Base-by-base conservation (phyloP, 1,140 invertebrate species). In the Belonocnema kinseyi region DNA sequence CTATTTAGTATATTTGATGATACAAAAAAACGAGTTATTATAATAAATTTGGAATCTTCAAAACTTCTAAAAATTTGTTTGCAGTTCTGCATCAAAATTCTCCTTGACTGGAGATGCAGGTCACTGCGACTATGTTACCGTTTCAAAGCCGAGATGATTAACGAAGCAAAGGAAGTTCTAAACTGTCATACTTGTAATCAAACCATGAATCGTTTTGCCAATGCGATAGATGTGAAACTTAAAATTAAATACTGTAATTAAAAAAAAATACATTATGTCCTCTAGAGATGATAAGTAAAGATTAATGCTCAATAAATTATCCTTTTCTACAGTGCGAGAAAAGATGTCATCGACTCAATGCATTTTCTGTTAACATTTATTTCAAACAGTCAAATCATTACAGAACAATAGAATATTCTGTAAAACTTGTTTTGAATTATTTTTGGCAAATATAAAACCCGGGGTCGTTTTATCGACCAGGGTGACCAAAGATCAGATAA, bases 151-250 rank as follows among this genome's bases (percentile, higher is more conserved):
- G 21, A 61, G 56, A 61, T 61, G 56, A 61, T 61, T 61, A 66
- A 66, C 58, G 26, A 14, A 40, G 21, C 58, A 66, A 66, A 26
- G 58, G 58, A 66, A 40, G 58, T 66, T 33, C 13, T 66, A 66
- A 66, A 66, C 58, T 66, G 58, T 33, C 58, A 11, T 46, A 66
- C 26, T 66, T 21, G 26, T 66, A 66, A 66, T 66, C 58, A 40
- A 66, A 66, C 14, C 58, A 66, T 14, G 12, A 14, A 66, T 66
- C 33, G 26, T 66, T 66, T 66, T 26, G 56, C 56, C 12, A 58
- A 12, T 2, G 19, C 26, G 56, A 58, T 58, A 58, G 19, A 26
- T 26, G 19, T n/a, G 19, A 54, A 54, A 19, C n/a, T 17, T 17
- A n/a, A 8, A 16, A 46, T 46, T 54, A 17, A 17, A 54, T 54